phyloP scores from a whole-genome alignment of 2,113 vertebrate species.

The Rhinolophus ferrumequinum region DNA sequence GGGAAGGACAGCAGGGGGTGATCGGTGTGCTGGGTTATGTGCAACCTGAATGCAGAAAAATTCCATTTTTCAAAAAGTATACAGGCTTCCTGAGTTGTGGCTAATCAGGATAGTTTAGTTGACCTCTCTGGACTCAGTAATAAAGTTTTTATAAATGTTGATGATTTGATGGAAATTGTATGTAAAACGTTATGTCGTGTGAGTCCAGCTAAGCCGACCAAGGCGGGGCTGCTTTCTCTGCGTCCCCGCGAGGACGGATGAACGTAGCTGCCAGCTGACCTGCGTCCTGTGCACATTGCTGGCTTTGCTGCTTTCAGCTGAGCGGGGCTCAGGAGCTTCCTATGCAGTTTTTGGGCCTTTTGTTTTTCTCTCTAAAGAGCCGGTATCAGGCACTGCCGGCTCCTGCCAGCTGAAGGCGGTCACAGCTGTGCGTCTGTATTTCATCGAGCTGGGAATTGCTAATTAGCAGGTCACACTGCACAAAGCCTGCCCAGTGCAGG shows the following conservation, averaged over 20 bases:
- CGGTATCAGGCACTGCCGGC: constrained; percentile 88
- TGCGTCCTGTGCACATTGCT: too few species aligned
- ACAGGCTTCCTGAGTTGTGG: too few species aligned
- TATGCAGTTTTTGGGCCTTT: constrained; percentile 81
- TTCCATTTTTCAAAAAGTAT: background rate
- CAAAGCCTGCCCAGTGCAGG: constrained; percentile 85
- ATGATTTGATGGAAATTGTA: too few species aligned
- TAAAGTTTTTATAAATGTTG: too few species aligned
- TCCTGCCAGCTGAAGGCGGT: constrained; percentile 87
- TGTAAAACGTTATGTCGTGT: too few species aligned
- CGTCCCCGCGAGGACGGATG: too few species aligned
- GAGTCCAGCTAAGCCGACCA: too few species aligned
- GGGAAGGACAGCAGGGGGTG: background rate
- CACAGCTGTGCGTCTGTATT: constrained; percentile 87
- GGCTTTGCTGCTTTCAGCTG: too few species aligned
- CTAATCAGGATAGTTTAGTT: too few species aligned
- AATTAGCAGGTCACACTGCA: constrained; percentile 81
- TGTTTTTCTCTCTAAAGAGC: constrained; percentile 84
- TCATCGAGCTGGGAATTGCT: constrained; percentile 84
- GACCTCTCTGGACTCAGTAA: too few species aligned
- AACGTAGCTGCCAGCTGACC: too few species aligned
- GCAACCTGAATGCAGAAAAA: background rate
- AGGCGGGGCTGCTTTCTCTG: too few species aligned
- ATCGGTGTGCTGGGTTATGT: background rate
- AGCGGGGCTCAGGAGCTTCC: constrained; percentile 54